Percentiles rank a stretch among this genome's conserved stretches.
phyloP scores from a whole-genome alignment of 2,888 invertebrate species.

The Phragmatobia fuliginosa region DNA sequence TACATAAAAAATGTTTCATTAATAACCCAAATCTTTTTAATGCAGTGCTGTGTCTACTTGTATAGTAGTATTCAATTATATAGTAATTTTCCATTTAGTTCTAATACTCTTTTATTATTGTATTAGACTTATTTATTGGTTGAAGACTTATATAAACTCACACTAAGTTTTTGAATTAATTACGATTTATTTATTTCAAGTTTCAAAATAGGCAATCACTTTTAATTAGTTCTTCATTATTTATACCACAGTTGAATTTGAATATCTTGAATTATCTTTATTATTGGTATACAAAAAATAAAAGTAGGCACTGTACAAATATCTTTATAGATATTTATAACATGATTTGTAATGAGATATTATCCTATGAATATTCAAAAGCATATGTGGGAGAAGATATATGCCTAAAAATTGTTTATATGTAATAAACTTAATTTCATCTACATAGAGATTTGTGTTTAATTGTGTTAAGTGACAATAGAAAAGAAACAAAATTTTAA shows the following conservation, averaged over 20 bases:
- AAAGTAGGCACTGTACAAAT: background rate
- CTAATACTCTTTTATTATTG: background rate
- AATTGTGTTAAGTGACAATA: background rate
- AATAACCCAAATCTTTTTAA: slow-evolving; percentile 18
- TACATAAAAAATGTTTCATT: slow-evolving; percentile 47
- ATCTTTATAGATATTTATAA: background rate
- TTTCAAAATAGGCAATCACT: background rate
- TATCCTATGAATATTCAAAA: background rate
- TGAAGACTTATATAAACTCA: background rate
- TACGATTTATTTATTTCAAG: background rate
- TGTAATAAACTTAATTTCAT: background rate
- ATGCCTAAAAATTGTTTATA: background rate
- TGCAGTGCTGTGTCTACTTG: background rate
- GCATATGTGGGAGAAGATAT: background rate
- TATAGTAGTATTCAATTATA: background rate
- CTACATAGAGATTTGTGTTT: too few relatives aligned
- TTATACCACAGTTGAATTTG: background rate
- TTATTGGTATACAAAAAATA: background rate
- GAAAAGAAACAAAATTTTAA: background rate
- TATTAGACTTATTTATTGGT: background rate
- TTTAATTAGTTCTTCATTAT: background rate
- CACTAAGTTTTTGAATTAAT: background rate
- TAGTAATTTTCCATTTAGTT: background rate
- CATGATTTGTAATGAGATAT: background rate
- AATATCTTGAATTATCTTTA: background rate